phyloP scores from a whole-genome alignment of 2,797 vertebrate species.

The Alauda arvensis region DNA sequence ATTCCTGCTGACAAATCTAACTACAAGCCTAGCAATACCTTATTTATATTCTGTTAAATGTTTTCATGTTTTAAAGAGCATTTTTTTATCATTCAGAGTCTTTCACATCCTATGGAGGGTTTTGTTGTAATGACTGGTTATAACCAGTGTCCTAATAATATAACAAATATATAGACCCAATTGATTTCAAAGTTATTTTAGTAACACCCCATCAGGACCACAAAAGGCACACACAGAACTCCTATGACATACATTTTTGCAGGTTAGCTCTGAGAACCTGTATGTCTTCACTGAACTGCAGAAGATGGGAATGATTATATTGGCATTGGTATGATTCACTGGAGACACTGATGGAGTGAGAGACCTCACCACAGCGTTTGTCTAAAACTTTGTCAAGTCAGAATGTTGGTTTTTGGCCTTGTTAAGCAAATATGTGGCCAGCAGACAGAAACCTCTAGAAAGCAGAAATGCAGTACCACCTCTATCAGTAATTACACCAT shows the following conservation, averaged over 20 bases:
- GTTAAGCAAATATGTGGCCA: neutral
- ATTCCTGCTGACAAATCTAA: neutral
- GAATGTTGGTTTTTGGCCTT: neutral
- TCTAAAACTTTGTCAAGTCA: neutral
- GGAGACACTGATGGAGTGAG: neutral
- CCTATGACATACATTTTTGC: neutral
- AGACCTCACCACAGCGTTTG: neutral
- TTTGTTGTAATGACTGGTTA: neutral
- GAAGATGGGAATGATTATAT: neutral
- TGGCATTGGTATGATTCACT: neutral
- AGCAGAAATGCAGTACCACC: neutral
- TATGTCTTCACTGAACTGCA: neutral
- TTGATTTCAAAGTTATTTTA: neutral
- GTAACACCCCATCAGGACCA: neutral
- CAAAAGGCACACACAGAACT: rapidly evolving
- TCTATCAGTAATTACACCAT: neutral
- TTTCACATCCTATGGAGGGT: neutral
- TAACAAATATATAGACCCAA: neutral
- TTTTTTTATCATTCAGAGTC: neutral
- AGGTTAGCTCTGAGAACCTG: neutral
- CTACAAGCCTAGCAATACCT: neutral
- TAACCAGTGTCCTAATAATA: neutral
- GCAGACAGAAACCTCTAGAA: neutral
- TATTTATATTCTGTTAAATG: neutral
- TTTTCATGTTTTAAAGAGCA: neutral